Percentiles rank a stretch among this genome's conserved stretches.
Evolutionary conservation across 2,797 vertebrate genomes (phyloP).

Genomic region (Hybognathus amarus): DNA sequence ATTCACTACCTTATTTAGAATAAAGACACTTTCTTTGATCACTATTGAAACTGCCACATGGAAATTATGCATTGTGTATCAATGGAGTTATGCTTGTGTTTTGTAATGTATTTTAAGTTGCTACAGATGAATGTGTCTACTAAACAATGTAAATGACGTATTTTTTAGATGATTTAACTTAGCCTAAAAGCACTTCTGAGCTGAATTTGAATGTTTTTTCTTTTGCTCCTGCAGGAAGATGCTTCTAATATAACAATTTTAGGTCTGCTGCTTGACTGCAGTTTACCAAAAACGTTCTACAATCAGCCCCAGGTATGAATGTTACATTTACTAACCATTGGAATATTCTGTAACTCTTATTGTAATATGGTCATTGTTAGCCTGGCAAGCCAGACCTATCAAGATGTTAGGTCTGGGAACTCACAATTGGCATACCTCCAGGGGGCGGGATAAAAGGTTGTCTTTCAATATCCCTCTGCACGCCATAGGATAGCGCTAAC

Average conservation of each 20-base stretch:
- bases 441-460: too few species aligned
- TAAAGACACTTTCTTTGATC: not conserved
- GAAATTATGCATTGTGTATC: too few species aligned
- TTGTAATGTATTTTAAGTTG: not conserved
- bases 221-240: slow-evolving; percentile 82
- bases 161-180: not conserved
- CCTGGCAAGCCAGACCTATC: too few species aligned
- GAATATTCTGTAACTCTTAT: not conserved
- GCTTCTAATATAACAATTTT: slow-evolving; percentile 88
- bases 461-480: too few species aligned
- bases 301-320: slow-evolving; percentile 74
- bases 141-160: not conserved
- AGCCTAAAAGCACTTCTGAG: not conserved
- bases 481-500: too few species aligned
- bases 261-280: slow-evolving; percentile 89
- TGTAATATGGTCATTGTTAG: not conserved
- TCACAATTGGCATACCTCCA: too few species aligned
- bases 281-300: slow-evolving; percentile 82
- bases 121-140: not conserved
- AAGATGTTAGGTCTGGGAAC: too few species aligned
- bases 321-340: not conserved
- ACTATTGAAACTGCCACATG: not conserved
- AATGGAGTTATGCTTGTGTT: not conserved
- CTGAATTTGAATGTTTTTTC: not conserved
- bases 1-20: not conserved